Evolutionary conservation across 2,888 invertebrate species (phyloP).

Genomic region (Trichogramma dendrolimi): DNA sequence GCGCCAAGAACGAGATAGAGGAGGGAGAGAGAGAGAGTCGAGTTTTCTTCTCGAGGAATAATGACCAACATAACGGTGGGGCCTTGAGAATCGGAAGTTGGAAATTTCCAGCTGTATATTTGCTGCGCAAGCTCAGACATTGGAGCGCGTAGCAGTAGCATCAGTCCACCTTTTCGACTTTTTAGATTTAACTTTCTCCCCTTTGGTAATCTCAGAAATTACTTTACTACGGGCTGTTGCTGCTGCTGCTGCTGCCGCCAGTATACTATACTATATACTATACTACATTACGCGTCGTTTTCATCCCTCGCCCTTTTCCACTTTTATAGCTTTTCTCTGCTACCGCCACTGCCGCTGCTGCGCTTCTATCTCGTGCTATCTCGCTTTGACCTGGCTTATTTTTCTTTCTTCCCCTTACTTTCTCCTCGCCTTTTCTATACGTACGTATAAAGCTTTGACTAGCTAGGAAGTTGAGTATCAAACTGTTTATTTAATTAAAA

Average conservation of each 20-base stretch:
- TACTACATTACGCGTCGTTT: no score
- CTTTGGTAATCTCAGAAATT: conserved; percentile 26
- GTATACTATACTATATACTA: no score
- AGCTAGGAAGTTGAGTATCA: conserved; percentile 1
- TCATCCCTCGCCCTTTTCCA: no score
- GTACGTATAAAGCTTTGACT: neutral
- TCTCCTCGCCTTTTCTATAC: neutral
- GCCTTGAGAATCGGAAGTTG: conserved; percentile 13
- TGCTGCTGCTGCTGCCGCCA: conserved; percentile 2
- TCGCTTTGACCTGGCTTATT: neutral
- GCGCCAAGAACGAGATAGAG: neutral
- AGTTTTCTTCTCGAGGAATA: conserved; percentile 8
- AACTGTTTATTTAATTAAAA: conserved; percentile 25
- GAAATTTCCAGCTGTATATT: conserved; percentile 6
- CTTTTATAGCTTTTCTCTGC: no score
- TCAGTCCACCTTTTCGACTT: conserved; percentile 1
- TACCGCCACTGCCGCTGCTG: neutral
- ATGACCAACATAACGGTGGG: conserved; percentile 8
- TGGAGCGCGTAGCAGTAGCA: neutral
- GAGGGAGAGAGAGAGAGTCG: neutral
- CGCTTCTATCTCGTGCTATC: neutral
- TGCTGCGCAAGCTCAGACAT: no score
- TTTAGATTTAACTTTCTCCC: conserved; percentile 15
- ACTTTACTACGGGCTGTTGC: conserved; percentile 13
- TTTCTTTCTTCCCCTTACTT: neutral